Base-by-base conservation (phyloP, 2,113 vertebrate species). In the Otis tarda region DNA sequence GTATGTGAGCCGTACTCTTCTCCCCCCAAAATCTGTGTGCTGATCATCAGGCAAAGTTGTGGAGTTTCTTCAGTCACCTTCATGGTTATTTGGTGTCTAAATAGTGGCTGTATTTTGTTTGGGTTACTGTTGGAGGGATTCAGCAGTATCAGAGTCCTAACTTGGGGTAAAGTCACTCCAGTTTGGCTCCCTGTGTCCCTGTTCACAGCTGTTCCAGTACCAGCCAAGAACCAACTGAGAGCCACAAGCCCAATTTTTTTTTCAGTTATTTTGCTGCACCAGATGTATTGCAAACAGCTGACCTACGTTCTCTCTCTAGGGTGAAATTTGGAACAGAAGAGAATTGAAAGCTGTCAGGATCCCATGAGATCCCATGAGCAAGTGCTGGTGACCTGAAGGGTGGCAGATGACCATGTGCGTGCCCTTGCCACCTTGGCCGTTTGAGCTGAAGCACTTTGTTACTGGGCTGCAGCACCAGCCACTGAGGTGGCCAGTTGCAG, bases 341-440 rank as follows among this genome's bases (percentile, higher is more conserved):
- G 39, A 63, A 9, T 5, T 79, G 25, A 83, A 89, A 64, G 33
- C 16, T 68, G 11, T 52, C 20, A 43, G 64, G 45, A 33, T 64
- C 22, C 45, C 24, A 10, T 64, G 63, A 83, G 64, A 50, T 77
- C 17, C 28, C 39, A 25, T 12, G 20, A 49, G 24, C 6, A 52
- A 56, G 27, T 5, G 2, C 20, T 56, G 33, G 45, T 87, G 49
- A 83, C 59, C 33, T 52, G 35, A 80, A 47, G 53, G 6, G 28
- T 60, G 30, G 23, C 30, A 69, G 68, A 60, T 49, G 55, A 77
- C 12, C 16, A 8, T 1, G 2, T 1, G 0, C 0, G 1, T 69
- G 33, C 12, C 35, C 6, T 43, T 2, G 1, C 19, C 0, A 1
- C 41, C 35, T 81, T 2, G 1, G 30, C 4, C 0, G 5, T 49